Conservation (phyloP, 2,797 vertebrate genomes). For the Arrhamphus sclerolepis region DNA sequence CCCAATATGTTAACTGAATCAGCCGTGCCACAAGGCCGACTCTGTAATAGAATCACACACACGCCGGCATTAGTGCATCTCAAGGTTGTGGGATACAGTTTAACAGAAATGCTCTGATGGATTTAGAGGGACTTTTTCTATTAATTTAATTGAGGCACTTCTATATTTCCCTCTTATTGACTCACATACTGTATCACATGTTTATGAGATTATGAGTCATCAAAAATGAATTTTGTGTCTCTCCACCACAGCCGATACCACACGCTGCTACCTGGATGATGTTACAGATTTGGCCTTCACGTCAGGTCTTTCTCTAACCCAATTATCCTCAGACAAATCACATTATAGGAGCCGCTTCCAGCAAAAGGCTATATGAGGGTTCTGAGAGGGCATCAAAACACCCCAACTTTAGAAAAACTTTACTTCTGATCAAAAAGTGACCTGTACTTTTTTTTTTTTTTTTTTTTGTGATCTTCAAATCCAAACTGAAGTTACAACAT, state of each 20-base stretch:
- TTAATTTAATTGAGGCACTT: constrained; percentile 47
- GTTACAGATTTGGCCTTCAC: constrained; percentile 57
- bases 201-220: constrained; percentile 61
- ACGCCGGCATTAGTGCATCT: constrained; percentile 55
- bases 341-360: constrained; percentile 68
- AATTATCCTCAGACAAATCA: constrained; percentile 78
- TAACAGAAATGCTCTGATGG: constrained; percentile 44
- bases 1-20: constrained; percentile 69
- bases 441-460: no score
- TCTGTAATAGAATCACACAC: constrained; percentile 64
- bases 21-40: constrained; percentile 52
- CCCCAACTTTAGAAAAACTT: constrained; percentile 7
- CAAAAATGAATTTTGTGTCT: constrained; percentile 52
- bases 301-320: constrained; percentile 62
- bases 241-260: constrained; percentile 38
- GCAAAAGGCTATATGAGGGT: constrained; percentile 34
- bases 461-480: background rate
- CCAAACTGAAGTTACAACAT: no score
- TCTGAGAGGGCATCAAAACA: constrained; percentile 37
- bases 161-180: constrained; percentile 51
- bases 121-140: constrained; percentile 47
- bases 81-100: constrained; percentile 38
- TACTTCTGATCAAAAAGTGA: constrained; percentile 10
- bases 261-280: constrained; percentile 63
- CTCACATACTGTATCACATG: constrained; percentile 48